These are phyloP conservation scores for Pangasius sanitwongsei DNA, from an alignment of 2,797 vertebrate genomes.

Conservation along the genomic window DNA sequence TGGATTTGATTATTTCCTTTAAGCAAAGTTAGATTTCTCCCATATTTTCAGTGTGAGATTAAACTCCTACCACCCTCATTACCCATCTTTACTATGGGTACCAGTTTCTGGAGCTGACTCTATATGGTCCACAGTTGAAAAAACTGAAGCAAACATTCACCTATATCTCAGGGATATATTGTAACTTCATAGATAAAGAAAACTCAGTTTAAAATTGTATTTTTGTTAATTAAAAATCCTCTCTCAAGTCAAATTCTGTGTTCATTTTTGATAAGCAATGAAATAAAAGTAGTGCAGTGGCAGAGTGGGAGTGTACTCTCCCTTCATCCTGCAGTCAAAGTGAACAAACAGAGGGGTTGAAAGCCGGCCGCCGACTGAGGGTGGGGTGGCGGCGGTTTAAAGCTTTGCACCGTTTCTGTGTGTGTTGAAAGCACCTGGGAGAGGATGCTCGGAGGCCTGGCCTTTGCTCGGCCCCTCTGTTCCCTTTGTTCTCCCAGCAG, in stretches of 20 bases:
- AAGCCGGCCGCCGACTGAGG: constrained; percentile 46
- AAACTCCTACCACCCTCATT: background rate
- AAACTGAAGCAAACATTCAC: background rate
- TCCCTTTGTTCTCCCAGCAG: constrained; percentile 37
- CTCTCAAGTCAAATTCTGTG: background rate
- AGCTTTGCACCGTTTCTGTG: constrained; percentile 3
- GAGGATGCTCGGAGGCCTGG: constrained; percentile 56
- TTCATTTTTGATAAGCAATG: background rate
- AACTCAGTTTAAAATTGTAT: background rate
- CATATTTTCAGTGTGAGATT: background rate
- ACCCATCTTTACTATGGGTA: background rate
- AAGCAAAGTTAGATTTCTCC: background rate
- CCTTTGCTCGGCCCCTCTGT: constrained; percentile 53
- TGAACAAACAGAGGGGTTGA: constrained; percentile 64
- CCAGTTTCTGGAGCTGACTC: background rate
- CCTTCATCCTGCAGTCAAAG: constrained; percentile 55
- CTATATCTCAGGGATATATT: background rate
- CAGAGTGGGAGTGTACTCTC: constrained; percentile 25
- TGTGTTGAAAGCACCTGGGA: constrained; percentile 52
- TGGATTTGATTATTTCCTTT: background rate
- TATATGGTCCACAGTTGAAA: background rate
- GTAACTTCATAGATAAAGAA: too few species aligned
- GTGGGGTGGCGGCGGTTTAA: constrained; percentile 54
- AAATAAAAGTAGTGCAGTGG: constrained; percentile 35
- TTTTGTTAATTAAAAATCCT: background rate